Evolutionary conservation across 2,888 invertebrate species (phyloP).

Genomic region (Tipula vernalis): DNA sequence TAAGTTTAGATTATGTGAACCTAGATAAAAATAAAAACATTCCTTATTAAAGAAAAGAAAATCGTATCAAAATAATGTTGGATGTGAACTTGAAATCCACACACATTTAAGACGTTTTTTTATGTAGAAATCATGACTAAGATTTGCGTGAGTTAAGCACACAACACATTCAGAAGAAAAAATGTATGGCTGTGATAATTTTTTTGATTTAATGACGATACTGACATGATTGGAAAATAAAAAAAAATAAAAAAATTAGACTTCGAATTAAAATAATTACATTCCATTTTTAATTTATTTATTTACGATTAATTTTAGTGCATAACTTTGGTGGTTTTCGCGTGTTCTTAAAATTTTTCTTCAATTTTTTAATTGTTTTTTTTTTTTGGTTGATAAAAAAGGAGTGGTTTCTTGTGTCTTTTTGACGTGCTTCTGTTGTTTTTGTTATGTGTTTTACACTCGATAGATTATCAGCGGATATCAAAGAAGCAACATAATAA

Average conservation of each 20-base stretch:
- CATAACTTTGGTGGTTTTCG: neutral
- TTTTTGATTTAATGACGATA: neutral
- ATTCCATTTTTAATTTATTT: neutral
- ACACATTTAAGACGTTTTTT: neutral
- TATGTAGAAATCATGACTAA: neutral
- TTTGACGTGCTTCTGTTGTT: neutral
- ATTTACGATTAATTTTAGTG: neutral
- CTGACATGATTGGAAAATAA: neutral
- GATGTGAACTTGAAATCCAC: neutral
- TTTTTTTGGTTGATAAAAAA: neutral
- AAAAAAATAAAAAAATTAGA: neutral
- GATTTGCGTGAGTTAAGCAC: neutral
- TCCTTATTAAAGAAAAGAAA: neutral
- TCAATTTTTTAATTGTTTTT: neutral
- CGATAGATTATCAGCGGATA: neutral
- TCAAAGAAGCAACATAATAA: neutral
- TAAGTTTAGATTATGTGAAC: neutral
- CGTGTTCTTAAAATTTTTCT: neutral
- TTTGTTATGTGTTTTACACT: neutral
- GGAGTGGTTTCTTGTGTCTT: conserved; percentile 8
- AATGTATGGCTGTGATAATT: conserved; percentile 6
- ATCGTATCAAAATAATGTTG: neutral
- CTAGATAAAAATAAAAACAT: neutral
- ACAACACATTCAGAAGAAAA: neutral
- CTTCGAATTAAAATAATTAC: neutral